These are phyloP conservation scores for Hoplostethus atlanticus DNA, from an alignment of 2,797 vertebrate genomes.

Conservation along the genomic window DNA sequence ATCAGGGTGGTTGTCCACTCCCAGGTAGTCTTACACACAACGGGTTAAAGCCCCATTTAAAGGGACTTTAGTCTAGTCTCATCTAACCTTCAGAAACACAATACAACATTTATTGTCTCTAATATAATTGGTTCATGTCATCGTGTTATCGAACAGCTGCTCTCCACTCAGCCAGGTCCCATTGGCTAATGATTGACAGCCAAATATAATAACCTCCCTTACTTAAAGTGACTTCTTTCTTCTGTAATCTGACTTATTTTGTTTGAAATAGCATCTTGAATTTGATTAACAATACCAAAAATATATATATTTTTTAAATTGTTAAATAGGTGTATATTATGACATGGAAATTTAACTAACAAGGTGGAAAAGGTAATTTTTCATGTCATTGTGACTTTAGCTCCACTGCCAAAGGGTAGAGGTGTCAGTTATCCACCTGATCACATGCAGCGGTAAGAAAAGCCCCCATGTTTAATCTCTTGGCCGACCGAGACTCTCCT, in stretches of 20 bases:
- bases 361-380: too few species aligned
- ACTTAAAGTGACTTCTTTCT: too few species aligned
- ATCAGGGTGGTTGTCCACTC: constrained; percentile 94
- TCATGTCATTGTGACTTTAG: too few species aligned
- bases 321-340: too few species aligned
- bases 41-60: not conserved
- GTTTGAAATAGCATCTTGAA: too few species aligned
- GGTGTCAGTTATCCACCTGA: constrained; percentile 25
- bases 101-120: too few species aligned
- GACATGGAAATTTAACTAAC: too few species aligned
- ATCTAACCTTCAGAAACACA: not conserved
- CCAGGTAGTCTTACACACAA: constrained; percentile 83
- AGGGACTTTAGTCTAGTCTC: not conserved
- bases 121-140: not conserved
- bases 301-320: too few species aligned
- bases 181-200: not conserved
- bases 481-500: not conserved
- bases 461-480: constrained; percentile 32
- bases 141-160: not conserved
- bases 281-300: too few species aligned
- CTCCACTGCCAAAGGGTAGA: constrained; percentile 37
- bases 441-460: constrained; percentile 39
- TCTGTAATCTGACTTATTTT: too few species aligned
- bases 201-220: not conserved
- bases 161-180: not conserved